Evolutionary conservation across 2,888 invertebrate genomes (phyloP), one percentile per base, ranked within the genome.

Genomic region (Ceraclea dissimilis): DNA sequence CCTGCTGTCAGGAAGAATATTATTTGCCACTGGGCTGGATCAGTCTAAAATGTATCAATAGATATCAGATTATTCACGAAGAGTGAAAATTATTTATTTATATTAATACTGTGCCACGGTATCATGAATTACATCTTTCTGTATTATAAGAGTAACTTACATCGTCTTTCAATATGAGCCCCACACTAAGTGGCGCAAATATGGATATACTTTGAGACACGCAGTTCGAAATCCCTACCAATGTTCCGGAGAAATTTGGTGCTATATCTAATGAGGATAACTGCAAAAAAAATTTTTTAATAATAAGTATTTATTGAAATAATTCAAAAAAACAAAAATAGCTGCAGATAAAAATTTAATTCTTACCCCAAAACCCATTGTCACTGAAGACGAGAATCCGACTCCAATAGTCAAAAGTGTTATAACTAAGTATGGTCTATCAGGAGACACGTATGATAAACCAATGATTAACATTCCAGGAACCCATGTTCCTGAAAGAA

Each of bases 211-310:
- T 69, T 64, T 87, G 90, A 0, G 88, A 84, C 1, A 79, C 72
- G 52, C 86, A 85, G 69, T 91, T 91, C 13, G 88, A 88, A 52
- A 91, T 79, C 19, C 90, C 90, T 84, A 92, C 89, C 63, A 91
- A 72, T 0, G 86, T 83, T 0, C 91, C 91, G 0, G 90, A 86
- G 66, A 84, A 90, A 67, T 88, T 89, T 0, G 90, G 90, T 0
- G 90, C 83, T 52, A 92, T 78, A 67, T 92, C 92, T 51, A 92
- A 86, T 64, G 89, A 89, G 68, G 88, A 90, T 1, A 83, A 80
- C 76, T 84, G 75, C 1, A 63, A 60, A 19, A 54, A 34, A 46
- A 48, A 47, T n/a, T n/a, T n/a, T n/a, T n/a, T 8, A n/a, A n/a
- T 39, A 49, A n/a, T 16, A 22, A 1, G 22, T 8, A 22, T 50